Evolutionary conservation across 2,888 invertebrate genomes (phyloP).

Genomic region (Halictus quadricinctus): DNA sequence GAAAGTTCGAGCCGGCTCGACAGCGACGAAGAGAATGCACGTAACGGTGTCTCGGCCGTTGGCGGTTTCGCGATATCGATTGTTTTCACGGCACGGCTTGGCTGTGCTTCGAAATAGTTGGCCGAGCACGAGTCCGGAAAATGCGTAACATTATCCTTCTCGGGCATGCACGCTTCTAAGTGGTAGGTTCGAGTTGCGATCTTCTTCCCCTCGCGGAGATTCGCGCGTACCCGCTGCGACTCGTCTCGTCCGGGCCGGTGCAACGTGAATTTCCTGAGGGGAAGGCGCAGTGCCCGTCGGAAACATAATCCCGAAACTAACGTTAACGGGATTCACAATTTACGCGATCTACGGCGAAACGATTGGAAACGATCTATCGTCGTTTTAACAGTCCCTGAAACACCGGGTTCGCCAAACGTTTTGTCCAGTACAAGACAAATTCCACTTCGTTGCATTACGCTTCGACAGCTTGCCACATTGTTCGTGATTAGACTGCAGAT

Average conservation of each 20-base stretch:
- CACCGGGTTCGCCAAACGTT: neutral
- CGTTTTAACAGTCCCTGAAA: neutral
- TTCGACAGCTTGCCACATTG: neutral
- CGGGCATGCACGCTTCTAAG: slow-evolving; percentile 48
- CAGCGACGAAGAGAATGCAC: neutral
- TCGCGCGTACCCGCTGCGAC: slow-evolving; percentile 12
- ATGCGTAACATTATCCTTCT: slow-evolving; percentile 64
- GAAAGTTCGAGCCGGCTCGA: neutral
- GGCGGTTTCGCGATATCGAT: slow-evolving; percentile 61
- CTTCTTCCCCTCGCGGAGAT: slow-evolving; percentile 22
- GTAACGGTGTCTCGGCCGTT: slow-evolving; percentile 31
- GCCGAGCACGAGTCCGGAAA: slow-evolving; percentile 59
- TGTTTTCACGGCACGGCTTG: slow-evolving; percentile 49
- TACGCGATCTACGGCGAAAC: neutral
- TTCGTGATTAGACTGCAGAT: neutral
- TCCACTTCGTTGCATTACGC: neutral
- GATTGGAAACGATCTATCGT: neutral
- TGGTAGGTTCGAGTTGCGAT: slow-evolving; percentile 56
- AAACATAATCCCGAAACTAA: slow-evolving; percentile 1
- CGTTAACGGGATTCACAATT: slow-evolving; percentile 2
- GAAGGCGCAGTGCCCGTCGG: neutral
- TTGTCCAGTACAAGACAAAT: neutral
- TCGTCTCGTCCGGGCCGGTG: neutral
- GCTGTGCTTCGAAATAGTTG: slow-evolving; percentile 54
- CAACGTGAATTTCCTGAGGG: slow-evolving; percentile 22